Conservation (phyloP, 2,888 invertebrate genomes). For the Cephus rjabovi region DNA sequence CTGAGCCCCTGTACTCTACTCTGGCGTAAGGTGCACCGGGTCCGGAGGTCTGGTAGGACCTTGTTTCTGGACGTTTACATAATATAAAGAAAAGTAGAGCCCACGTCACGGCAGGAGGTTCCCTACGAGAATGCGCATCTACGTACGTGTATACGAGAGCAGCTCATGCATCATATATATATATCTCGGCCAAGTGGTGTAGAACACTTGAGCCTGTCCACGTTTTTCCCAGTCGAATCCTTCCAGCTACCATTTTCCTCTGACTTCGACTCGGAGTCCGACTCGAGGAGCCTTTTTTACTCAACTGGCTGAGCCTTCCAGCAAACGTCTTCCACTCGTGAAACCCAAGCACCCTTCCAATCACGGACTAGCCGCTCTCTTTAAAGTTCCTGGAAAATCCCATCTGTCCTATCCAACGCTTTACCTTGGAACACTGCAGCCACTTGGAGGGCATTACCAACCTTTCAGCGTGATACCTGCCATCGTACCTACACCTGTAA, state of each 20-base stretch:
- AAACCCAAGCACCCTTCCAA: neutral
- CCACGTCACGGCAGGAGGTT: neutral
- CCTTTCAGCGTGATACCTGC: neutral
- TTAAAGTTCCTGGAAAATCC: neutral
- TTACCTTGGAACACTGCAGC: neutral
- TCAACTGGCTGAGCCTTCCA: neutral
- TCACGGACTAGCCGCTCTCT: neutral
- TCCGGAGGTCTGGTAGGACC: neutral
- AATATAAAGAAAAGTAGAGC: neutral
- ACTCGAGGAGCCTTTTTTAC: conserved; percentile 1
- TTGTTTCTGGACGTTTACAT: neutral
- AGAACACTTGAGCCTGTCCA: conserved; percentile 30
- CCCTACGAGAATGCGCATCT: neutral
- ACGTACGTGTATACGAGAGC: neutral
- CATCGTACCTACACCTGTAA: neutral
- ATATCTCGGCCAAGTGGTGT: conserved; percentile 36
- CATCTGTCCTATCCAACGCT: neutral
- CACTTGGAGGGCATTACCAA: neutral
- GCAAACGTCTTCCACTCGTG: neutral
- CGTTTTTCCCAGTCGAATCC: conserved; percentile 31
- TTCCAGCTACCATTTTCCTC: conserved; percentile 24
- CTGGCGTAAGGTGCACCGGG: neutral
- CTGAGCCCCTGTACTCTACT: neutral
- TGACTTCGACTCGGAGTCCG: neutral
- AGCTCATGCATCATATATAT: conserved; percentile 32